Conservation (phyloP, 1,140 invertebrate genomes). For the Bombus turneri region DNA sequence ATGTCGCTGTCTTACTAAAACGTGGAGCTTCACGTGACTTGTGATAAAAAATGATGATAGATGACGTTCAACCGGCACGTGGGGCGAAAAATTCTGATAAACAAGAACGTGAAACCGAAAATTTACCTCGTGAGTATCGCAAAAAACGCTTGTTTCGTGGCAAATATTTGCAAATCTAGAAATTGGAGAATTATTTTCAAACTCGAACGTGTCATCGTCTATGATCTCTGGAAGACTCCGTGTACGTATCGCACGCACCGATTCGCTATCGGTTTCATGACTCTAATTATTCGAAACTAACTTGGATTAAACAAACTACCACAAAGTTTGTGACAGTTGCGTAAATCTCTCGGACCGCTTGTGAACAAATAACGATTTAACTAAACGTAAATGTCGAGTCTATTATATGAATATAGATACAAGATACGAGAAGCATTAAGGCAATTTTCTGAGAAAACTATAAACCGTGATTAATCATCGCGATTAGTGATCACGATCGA, state of each 20-base stretch:
- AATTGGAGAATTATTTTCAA: background rate
- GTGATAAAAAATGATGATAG: background rate
- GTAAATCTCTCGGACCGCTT: background rate
- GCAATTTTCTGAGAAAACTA: background rate
- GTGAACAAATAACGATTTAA: background rate
- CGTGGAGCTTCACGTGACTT: background rate
- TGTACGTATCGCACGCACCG: no score
- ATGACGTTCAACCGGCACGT: background rate
- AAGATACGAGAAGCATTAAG: no score
- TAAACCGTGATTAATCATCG: background rate
- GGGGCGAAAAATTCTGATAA: background rate
- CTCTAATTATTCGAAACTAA: background rate
- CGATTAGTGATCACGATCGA: background rate
- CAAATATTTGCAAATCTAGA: background rate
- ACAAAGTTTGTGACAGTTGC: background rate
- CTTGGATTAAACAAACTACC: background rate
- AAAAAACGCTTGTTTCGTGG: background rate
- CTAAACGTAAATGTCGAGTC: background rate
- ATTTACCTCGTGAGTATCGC: background rate
- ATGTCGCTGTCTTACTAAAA: background rate
- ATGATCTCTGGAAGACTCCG: no score
- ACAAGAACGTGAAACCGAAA: background rate
- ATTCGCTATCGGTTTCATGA: background rate
- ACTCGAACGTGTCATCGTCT: background rate
- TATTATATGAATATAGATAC: background rate